These are phyloP conservation scores for Hydrochoerus hydrochaeris DNA, from an alignment of 2,113 vertebrate genomes.

Conservation along the genomic window DNA sequence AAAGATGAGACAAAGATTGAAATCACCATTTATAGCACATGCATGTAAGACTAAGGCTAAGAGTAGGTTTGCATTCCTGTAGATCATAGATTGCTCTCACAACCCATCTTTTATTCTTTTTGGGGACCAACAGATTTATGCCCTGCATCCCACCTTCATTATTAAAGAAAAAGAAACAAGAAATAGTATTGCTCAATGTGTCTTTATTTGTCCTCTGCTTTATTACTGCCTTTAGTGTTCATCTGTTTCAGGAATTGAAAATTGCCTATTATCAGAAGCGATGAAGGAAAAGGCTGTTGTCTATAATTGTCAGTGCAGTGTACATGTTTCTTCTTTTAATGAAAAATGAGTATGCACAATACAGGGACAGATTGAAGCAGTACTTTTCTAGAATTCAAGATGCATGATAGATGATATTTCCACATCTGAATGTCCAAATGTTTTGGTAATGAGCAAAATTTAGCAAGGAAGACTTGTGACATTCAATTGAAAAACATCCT, in stretches of 20 bases:
- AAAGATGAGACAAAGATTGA: not conserved
- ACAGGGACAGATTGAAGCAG: slow-evolving; percentile 54
- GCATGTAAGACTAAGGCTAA: not conserved
- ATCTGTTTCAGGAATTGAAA: slow-evolving; percentile 80
- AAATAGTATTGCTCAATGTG: not conserved
- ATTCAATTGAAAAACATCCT: not conserved
- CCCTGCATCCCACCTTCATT: not conserved
- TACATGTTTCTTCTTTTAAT: slow-evolving; percentile 70
- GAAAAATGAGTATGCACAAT: slow-evolving; percentile 59
- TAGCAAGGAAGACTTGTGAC: not conserved
- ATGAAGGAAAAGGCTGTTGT: slow-evolving; percentile 78
- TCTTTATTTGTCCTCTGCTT: slow-evolving; percentile 72
- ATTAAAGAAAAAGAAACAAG: slow-evolving; percentile 73
- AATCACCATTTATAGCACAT: not conserved
- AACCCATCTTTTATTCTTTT: slow-evolving; percentile 62
- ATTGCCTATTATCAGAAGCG: slow-evolving; percentile 75
- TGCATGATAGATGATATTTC: slow-evolving; percentile 45
- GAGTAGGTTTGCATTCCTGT: not conserved
- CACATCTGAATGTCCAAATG: slow-evolving; percentile 47
- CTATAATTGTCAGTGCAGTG: slow-evolving; percentile 77
- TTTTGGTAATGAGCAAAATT: slow-evolving; percentile 27
- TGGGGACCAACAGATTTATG: slow-evolving; percentile 52
- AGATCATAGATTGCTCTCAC: slow-evolving; percentile 60
- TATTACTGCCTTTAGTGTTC: slow-evolving; percentile 63
- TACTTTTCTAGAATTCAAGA: slow-evolving; percentile 56